phyloP scores from a whole-genome alignment of 92 coral and sea anemone species.

The Ricordea florida region DNA sequence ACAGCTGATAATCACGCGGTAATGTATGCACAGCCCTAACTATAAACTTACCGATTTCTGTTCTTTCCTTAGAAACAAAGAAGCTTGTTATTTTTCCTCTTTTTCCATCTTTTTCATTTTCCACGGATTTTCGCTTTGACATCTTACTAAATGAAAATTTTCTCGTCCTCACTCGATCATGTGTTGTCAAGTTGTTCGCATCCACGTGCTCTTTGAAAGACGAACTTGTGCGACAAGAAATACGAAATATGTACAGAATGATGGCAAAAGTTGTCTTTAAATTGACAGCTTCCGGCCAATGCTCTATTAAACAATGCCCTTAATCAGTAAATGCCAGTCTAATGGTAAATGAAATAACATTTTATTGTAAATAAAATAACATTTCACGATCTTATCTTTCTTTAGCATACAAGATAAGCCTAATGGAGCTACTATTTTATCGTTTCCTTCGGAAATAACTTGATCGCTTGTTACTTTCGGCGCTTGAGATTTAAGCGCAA shows the following conservation, averaged over 20 bases:
- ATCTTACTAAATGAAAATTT: neutral
- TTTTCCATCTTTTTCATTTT: conserved; percentile 12
- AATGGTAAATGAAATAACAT: no score
- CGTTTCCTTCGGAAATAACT: no score
- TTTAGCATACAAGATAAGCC: no score
- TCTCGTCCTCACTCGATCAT: neutral
- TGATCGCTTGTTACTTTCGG: conserved; percentile 6
- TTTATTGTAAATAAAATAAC: no score
- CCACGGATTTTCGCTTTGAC: conserved; percentile 9
- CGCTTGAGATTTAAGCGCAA: no score
- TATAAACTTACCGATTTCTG: conserved; percentile 22
- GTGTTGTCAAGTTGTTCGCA: neutral
- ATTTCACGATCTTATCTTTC: no score
- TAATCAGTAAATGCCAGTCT: no score
- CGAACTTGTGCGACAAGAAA: neutral
- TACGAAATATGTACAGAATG: conserved; percentile 2
- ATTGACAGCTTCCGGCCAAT: conserved; percentile 18
- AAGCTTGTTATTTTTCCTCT: conserved; percentile 7
- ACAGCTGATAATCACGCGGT: neutral
- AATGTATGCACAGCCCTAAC: neutral
- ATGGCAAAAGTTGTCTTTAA: conserved; percentile 20
- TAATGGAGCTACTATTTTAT: no score
- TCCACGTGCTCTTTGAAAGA: neutral
- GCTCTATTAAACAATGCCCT: neutral
- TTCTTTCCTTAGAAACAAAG: neutral